Evolutionary conservation across 2,797 vertebrate genomes (phyloP).

Genomic region (Tangara arthus): DNA sequence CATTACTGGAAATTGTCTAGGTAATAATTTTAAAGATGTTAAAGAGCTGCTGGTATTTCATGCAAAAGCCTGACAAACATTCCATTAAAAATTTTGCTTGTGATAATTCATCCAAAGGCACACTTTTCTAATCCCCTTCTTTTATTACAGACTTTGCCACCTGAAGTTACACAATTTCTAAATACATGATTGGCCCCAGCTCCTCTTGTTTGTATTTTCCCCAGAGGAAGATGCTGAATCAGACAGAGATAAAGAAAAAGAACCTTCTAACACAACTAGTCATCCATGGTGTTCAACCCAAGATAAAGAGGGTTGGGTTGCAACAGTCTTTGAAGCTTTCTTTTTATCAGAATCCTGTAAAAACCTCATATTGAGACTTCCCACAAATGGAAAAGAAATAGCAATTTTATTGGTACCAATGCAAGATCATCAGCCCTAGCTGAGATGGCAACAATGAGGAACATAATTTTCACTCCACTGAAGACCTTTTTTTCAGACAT

Average conservation of each 20-base stretch:
- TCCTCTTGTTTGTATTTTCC: conserved; percentile 5
- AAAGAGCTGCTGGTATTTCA: conserved; percentile 28
- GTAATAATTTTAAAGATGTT: conserved; percentile 42
- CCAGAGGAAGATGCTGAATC: background rate
- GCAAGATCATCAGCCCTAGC: background rate
- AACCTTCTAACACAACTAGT: background rate
- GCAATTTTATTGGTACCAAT: background rate
- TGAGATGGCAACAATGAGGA: background rate
- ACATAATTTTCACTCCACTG: background rate
- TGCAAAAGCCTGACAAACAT: conserved; percentile 47
- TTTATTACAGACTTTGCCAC: conserved; percentile 28
- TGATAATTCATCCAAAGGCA: conserved; percentile 48
- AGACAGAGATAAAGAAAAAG: background rate
- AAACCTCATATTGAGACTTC: background rate
- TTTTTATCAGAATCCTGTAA: background rate
- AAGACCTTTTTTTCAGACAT: background rate
- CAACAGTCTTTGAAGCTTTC: background rate
- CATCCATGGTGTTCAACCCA: background rate
- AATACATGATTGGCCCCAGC: background rate
- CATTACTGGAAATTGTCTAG: conserved; percentile 37
- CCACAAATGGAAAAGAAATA: background rate
- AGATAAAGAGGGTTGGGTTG: background rate
- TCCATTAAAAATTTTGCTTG: background rate
- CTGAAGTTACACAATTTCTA: conserved; percentile 36
- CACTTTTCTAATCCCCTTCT: background rate